Evolutionary conservation across 2,113 vertebrate genomes (phyloP).

Genomic region (Sula dactylatra): DNA sequence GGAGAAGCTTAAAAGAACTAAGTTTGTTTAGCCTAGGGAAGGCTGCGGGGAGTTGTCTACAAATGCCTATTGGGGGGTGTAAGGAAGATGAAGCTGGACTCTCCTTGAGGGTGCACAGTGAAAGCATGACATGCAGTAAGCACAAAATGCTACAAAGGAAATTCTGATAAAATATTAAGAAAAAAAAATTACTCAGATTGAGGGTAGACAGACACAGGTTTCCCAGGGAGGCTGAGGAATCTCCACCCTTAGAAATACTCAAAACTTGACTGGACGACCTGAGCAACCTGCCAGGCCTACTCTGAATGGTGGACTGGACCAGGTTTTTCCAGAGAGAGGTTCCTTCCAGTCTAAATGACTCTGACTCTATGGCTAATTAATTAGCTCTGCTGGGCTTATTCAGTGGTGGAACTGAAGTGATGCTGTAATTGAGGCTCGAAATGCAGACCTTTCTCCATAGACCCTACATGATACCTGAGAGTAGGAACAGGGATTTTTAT

Average conservation of each 20-base stretch:
- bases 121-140: not conserved
- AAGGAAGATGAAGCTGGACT: not conserved
- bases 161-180: not conserved
- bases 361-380: not conserved
- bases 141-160: not conserved
- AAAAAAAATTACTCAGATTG: not conserved
- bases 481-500: not conserved
- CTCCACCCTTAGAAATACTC: not conserved
- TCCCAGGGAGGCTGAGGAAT: not conserved
- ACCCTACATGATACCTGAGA: not conserved
- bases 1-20: not conserved
- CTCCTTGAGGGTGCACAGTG: not conserved
- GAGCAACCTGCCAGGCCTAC: not conserved
- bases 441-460: not conserved
- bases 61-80: rapidly evolving
- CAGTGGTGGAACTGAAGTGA: not conserved
- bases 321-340: not conserved
- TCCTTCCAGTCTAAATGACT: not conserved
- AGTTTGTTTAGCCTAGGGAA: not conserved
- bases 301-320: not conserved
- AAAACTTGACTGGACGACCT: not conserved
- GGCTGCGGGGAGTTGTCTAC: not conserved
- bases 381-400: not conserved
- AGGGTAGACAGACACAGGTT: not conserved
- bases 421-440: not conserved